phyloP scores from a whole-genome alignment of 2,113 vertebrate species.

The Plestiodon gilberti region DNA sequence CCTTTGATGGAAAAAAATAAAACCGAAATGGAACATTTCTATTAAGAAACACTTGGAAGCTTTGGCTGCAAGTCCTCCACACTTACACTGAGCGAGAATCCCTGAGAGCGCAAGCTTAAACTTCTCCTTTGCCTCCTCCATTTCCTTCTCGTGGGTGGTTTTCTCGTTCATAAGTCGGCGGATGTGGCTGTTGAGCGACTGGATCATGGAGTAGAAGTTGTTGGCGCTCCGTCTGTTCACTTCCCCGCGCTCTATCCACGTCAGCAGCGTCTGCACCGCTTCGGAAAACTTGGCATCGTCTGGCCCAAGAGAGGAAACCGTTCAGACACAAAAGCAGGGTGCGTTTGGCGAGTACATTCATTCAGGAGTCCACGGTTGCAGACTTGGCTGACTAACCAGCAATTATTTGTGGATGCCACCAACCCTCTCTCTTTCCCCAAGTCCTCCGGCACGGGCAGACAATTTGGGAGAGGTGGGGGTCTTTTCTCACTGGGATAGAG shows the following conservation, averaged over 20 bases:
- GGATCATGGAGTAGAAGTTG: constrained; percentile 99
- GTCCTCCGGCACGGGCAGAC: too few species aligned
- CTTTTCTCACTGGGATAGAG: too few species aligned
- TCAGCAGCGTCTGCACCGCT: constrained; percentile 90
- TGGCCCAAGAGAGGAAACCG: constrained; percentile 55
- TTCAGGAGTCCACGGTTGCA: too few species aligned
- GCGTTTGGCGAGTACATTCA: not conserved
- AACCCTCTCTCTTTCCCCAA: too few species aligned
- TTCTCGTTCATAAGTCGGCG: constrained; percentile 91
- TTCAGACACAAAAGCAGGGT: not conserved
- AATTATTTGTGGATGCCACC: too few species aligned
- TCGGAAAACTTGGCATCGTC: constrained; percentile 92
- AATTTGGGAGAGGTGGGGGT: too few species aligned
- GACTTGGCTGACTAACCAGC: too few species aligned
- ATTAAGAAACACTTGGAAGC: not conserved
- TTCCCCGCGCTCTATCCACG: constrained; percentile 94
- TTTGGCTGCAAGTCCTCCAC: not conserved
- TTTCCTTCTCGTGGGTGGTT: constrained; percentile 90
- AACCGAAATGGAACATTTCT: not conserved
- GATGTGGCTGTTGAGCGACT: constrained; percentile 94
- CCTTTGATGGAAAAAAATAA: not conserved
- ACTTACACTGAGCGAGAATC: constrained; percentile 92
- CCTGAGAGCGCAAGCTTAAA: constrained; percentile 93
- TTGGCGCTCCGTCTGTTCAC: constrained; percentile 95
- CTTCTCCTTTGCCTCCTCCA: constrained; percentile 97